These are phyloP conservation scores for Pangasius sanitwongsei DNA, from an alignment of 2,797 vertebrate species.

Conservation along the genomic window DNA sequence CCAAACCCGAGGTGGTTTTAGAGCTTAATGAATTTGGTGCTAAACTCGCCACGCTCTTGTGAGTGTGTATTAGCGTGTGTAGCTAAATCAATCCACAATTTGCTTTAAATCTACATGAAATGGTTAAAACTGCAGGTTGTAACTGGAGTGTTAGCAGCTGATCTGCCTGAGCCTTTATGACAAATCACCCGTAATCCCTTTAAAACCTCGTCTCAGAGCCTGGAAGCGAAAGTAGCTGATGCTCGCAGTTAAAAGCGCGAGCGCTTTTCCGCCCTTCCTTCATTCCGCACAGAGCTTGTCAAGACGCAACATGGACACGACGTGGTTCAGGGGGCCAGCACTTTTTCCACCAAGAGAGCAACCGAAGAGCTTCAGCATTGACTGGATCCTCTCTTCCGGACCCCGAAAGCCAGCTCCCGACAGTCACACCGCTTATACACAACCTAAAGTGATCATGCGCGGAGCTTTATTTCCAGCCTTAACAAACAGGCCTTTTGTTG, in stretches of 20 bases:
- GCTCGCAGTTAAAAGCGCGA: slow-evolving; percentile 20
- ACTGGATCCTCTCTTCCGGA: slow-evolving; percentile 22
- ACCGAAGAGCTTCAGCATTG: slow-evolving; percentile 27
- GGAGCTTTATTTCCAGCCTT: slow-evolving; percentile 8
- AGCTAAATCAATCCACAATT: neutral
- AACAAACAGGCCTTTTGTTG: slow-evolving; percentile 12
- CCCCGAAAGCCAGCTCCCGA: neutral
- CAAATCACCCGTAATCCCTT: slow-evolving; percentile 9
- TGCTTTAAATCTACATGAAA: neutral
- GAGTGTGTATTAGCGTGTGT: neutral
- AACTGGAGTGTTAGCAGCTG: neutral
- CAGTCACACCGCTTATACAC: neutral
- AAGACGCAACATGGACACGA: slow-evolving; percentile 23
- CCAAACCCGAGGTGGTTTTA: neutral
- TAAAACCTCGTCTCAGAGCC: neutral
- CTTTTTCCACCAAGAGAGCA: neutral
- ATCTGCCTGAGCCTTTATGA: neutral
- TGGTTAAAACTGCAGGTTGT: neutral
- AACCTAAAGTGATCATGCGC: neutral
- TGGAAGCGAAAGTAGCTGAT: slow-evolving; percentile 3
- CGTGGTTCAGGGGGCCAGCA: neutral
- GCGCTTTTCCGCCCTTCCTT: slow-evolving; percentile 21
- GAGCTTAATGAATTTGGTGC: neutral
- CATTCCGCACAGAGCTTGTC: neutral
- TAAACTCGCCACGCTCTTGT: neutral